Base-by-base conservation (phyloP, 2,113 vertebrate species). In the Tyrannus savana region DNA sequence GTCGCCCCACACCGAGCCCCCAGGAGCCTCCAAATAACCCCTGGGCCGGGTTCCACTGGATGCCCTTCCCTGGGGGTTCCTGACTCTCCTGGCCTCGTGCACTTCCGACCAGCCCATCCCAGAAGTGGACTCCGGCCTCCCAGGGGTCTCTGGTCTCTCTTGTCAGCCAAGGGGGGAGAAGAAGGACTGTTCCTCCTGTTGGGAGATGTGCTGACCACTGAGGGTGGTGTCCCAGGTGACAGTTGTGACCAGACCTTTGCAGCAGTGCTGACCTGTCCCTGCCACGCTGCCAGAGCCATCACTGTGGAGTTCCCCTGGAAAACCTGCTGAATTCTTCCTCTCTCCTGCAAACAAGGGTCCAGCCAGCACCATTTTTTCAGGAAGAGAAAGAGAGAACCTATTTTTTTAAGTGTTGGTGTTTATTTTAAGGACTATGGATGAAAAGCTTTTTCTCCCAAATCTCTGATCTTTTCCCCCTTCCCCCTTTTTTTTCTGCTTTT, bases 1-100 rank as follows among this genome's bases (percentile, higher is more conserved):
- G 2, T 87, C 28, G 3, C 93, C 96, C 80, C 97, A 92, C 62
- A 71, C 92, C 47, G 93, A 98, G 31, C 56, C 94, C 39, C 75
- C 47, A 0, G 58, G 44, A 16, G 55, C 96, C 83, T 84, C 98
- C 97, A 96, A 98, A 93, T 98, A 98, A 52, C 44, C 17, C 37
- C 14, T 1, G 11, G 71, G 88, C 63, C 5, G 0, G 59, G 44
- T 47, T 66, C 84, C 6, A 6, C 58, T 2, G 80, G 77, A 55
- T 44, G 55, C 63, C 66, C 59, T 79, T 67, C 31, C 37, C n/a
- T 1, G 15, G 27, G 39, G 25, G 64, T 13, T 14, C 56, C 76
- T 7, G 56, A 37, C 30, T 66, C 58, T 62, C 58, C 56, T 0
- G 5, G 80, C 82, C 68, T 66, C 3, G 1, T 33, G 41, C 31